phyloP scores from a whole-genome alignment of 2,113 vertebrate species.

The Xenotilapia caudafasciata region DNA sequence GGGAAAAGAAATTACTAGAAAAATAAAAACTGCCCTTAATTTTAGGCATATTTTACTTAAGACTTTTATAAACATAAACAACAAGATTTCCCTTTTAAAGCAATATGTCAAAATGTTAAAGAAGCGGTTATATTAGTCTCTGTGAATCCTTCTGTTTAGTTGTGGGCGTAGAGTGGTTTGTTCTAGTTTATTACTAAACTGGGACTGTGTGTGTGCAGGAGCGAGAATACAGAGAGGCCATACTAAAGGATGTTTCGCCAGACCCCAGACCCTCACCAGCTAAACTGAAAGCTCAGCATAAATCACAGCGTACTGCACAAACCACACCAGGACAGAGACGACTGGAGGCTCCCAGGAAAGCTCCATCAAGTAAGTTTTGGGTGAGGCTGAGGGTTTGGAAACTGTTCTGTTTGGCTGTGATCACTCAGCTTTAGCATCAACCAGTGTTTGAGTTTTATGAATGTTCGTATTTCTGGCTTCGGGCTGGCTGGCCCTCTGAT shows the following conservation, averaged over 20 bases:
- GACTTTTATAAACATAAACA: background rate
- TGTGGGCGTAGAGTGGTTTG: background rate
- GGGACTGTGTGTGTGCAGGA: constrained; percentile 67
- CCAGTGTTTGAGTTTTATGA: background rate
- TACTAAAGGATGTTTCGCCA: constrained; percentile 70
- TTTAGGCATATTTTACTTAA: background rate
- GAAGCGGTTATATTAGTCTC: background rate
- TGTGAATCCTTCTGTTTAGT: background rate
- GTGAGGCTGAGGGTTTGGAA: background rate
- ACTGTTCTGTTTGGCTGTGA: background rate
- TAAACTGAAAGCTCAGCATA: constrained; percentile 56
- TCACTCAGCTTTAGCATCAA: background rate
- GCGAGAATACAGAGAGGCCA: constrained; percentile 76
- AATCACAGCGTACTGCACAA: constrained; percentile 40
- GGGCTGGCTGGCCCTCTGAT: constrained; percentile 11
- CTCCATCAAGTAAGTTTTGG: constrained; percentile 74
- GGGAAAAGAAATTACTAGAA: background rate
- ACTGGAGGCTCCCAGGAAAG: constrained; percentile 66
- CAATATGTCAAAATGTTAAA: background rate
- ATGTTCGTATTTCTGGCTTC: background rate
- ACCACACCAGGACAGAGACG: constrained; percentile 56
- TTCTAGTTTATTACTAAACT: background rate
- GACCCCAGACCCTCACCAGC: constrained; percentile 56
- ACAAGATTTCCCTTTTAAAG: background rate
- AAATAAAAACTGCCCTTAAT: background rate